A percentile compares a stretch with the other conserved stretches of the same genome.
Evolutionary conservation across 2,888 invertebrate species (phyloP).

Genomic region (Diplolepis rosae): DNA sequence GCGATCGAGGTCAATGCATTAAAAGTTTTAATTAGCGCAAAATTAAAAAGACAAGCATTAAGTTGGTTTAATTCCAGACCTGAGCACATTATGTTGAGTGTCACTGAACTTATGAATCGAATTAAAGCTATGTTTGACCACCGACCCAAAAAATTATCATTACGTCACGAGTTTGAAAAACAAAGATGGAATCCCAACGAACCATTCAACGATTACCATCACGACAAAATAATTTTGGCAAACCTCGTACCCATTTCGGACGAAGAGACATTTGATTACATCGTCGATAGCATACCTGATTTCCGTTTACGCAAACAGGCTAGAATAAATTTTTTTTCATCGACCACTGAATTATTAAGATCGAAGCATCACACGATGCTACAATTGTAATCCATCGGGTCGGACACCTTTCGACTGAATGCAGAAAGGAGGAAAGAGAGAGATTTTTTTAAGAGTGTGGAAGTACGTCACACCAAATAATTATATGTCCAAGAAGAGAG

Average conservation of each 20-base stretch:
- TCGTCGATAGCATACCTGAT: conserved; percentile 48
- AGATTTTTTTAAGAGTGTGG: neutral
- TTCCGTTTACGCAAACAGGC: conserved; percentile 40
- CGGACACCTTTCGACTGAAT: neutral
- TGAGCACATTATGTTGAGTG: conserved; percentile 33
- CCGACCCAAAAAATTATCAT: no score
- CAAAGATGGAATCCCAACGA: conserved; percentile 43
- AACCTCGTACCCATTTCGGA: conserved; percentile 38
- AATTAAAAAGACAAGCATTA: conserved; percentile 38
- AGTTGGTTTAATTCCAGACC: conserved; percentile 47
- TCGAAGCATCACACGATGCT: conserved; percentile 11
- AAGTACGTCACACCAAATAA: neutral
- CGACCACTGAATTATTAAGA: conserved; percentile 33
- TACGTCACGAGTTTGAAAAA: conserved; percentile 42
- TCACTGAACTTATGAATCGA: conserved; percentile 5
- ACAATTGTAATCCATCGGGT: neutral
- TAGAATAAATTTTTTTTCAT: conserved; percentile 38
- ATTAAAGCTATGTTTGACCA: conserved; percentile 44
- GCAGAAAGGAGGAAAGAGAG: neutral
- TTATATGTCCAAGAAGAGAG: neutral
- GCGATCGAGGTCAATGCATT: conserved; percentile 36
- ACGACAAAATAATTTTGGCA: conserved; percentile 39
- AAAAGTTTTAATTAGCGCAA: conserved; percentile 40
- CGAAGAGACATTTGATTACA: conserved; percentile 46
- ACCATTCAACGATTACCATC: conserved; percentile 45